Percentiles rank a stretch among this genome's conserved stretches.
Conservation (phyloP, 2,113 vertebrate species). For the Phocoena phocoena region DNA sequence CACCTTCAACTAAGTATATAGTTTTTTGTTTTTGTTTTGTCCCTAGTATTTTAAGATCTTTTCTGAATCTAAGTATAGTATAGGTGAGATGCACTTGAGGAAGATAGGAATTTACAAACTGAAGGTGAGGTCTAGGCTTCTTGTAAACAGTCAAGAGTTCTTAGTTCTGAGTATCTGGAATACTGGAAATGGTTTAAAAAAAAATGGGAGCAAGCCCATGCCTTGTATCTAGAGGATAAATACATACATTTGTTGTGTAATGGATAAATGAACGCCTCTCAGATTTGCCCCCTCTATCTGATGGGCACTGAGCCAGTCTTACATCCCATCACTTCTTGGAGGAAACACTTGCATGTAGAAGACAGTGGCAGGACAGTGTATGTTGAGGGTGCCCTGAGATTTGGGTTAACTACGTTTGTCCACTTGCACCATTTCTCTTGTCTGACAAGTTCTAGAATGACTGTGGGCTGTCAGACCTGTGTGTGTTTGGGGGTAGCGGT, state of each 20-base stretch:
- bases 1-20: neutral
- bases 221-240: neutral
- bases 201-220: neutral
- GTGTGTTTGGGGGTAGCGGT: neutral
- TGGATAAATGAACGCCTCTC: neutral
- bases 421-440: neutral
- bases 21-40: neutral
- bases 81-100: neutral
- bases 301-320: neutral
- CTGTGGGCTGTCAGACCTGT: too few species aligned
- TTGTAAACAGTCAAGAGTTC: neutral
- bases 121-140: neutral
- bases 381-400: neutral
- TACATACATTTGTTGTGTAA: neutral
- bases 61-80: neutral
- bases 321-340: neutral
- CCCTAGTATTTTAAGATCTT: conserved; percentile 32
- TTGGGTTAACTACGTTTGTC: neutral
- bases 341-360: neutral
- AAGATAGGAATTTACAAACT: conserved; percentile 1
- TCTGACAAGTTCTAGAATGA: neutral
- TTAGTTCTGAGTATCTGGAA: neutral
- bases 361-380: neutral
- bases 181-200: neutral
- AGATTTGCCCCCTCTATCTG: neutral